Base-by-base conservation (phyloP, 2,888 invertebrate genomes). In the Mellilla xanthometata region DNA sequence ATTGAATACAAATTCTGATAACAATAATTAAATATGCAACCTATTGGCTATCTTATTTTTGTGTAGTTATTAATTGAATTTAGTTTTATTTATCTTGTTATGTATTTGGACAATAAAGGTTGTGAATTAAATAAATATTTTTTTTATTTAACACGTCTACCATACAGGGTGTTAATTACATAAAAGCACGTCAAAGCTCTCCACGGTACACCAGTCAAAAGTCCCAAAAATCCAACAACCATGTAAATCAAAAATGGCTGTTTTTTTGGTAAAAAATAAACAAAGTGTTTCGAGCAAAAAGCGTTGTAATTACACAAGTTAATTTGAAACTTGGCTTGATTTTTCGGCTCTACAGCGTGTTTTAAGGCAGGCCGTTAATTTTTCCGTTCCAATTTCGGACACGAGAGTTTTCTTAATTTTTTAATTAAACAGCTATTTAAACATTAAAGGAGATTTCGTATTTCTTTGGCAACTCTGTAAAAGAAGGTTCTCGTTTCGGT, bases 321-420 rank as follows among this genome's bases (percentile, higher is more conserved):
- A 47, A 47, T 47, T 47, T 41, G 28, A 47, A 47, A 47, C 32
- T 36, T 36, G 35, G 40, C 35, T 46, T 41, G 28, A 41, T 47
- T 47, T 40, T 47, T 47, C 40, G 36, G 28, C 32, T 31, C 28
- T 32, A 41, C 39, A 46, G 34, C 34, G 30, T 41, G 28, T 38
- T 47, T 23, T 15, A 29, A 38, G 36, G 40, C 22, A 29, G 19
- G 2, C 12, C 34, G 39, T 40, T 27, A 13, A 28, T 40, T 39
- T 46, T 35, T 40, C 34, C 32, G 44, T 41, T 28, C 40, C 28
- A 28, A 32, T 38, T 41, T 47, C 23, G 31, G 27, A 28, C 35
- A 36, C 31, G 27, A 39, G 32, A 32, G 40, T 36, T 40, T 40
- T 35, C 30, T 35, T 36, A 28, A 47, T 47, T 47, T 27, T 32